These are phyloP conservation scores for Drosophila prostipennis DNA, from an alignment of 2,888 invertebrate genomes.

Conservation along the genomic window DNA sequence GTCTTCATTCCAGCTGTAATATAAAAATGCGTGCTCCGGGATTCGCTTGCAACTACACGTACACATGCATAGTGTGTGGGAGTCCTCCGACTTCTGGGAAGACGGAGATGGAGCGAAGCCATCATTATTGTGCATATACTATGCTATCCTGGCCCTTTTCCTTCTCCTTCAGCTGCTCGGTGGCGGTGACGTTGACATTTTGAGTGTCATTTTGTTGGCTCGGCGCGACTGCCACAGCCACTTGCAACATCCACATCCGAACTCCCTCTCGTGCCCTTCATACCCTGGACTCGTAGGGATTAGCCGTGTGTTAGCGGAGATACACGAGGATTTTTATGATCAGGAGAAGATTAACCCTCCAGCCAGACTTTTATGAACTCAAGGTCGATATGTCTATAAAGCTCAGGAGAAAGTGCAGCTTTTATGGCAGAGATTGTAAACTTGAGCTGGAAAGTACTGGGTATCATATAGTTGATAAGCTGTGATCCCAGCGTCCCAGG, in stretches of 20 bases:
- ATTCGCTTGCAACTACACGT: slow-evolving; percentile 1
- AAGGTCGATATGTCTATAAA: not conserved
- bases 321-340: not conserved
- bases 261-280: not conserved
- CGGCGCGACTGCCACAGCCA: slow-evolving; percentile 23
- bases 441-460: not conserved
- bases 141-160: slow-evolving; percentile 18
- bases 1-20: slow-evolving; percentile 17
- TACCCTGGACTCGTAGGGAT: not conserved
- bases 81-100: not conserved
- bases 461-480: not conserved
- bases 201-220: slow-evolving; percentile 62
- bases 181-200: slow-evolving; percentile 72
- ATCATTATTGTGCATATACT: slow-evolving; percentile 40
- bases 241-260: slow-evolving; percentile 7
- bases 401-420: not conserved
- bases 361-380: not conserved
- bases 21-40: slow-evolving; percentile 16
- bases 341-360: not conserved
- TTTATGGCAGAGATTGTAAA: not conserved
- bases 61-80: not conserved
- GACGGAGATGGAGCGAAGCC: not conserved
- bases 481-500: not conserved
- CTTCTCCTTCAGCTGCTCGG: slow-evolving; percentile 1
- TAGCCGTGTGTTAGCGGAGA: not conserved